A percentile compares a stretch with the other conserved stretches of the same genome.
phyloP scores from a whole-genome alignment of 2,888 invertebrate genomes.

The Pogonocherus hispidulus region DNA sequence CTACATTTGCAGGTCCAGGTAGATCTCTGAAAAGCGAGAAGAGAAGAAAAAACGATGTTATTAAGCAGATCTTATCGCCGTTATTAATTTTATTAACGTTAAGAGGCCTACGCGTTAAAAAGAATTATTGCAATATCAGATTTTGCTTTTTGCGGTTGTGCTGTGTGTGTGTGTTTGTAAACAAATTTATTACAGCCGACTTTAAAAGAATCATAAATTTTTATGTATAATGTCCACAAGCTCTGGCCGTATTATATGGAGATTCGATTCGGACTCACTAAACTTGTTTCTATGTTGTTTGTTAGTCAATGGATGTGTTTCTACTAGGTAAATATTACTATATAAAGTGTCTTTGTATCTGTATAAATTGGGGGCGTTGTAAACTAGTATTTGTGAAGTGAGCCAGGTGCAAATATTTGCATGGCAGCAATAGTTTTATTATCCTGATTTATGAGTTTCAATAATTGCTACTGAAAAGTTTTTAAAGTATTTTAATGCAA shows the following conservation, averaged over 20 bases:
- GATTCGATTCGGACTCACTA: constrained; percentile 28
- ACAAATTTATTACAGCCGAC: constrained; percentile 43
- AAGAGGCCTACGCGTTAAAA: constrained; percentile 50
- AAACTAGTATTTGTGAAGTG: constrained; percentile 27
- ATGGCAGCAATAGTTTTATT: constrained; percentile 42
- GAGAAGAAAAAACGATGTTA: constrained; percentile 44
- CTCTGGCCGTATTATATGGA: constrained; percentile 24
- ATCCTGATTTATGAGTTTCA: constrained; percentile 32
- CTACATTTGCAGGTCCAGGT: constrained; percentile 43
- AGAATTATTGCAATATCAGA: constrained; percentile 52
- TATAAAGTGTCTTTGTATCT: constrained; percentile 32
- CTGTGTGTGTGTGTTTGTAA: constrained; percentile 40
- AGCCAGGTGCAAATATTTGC: constrained; percentile 43
- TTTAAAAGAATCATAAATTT: constrained; percentile 45
- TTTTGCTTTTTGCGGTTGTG: constrained; percentile 51
- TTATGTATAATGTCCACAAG: constrained; percentile 23
- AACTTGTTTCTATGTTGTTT: constrained; percentile 36
- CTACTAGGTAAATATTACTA: constrained; percentile 39
- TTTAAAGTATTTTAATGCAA: too few relatives aligned
- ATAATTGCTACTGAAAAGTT: too few relatives aligned
- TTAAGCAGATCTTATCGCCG: constrained; percentile 48
- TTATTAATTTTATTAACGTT: constrained; percentile 52
- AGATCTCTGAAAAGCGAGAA: constrained; percentile 32
- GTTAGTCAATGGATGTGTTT: constrained; percentile 34
- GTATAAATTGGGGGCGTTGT: constrained; percentile 30